phyloP scores from a whole-genome alignment of 1,140 invertebrate genomes.

The Drosophila suzukii region DNA sequence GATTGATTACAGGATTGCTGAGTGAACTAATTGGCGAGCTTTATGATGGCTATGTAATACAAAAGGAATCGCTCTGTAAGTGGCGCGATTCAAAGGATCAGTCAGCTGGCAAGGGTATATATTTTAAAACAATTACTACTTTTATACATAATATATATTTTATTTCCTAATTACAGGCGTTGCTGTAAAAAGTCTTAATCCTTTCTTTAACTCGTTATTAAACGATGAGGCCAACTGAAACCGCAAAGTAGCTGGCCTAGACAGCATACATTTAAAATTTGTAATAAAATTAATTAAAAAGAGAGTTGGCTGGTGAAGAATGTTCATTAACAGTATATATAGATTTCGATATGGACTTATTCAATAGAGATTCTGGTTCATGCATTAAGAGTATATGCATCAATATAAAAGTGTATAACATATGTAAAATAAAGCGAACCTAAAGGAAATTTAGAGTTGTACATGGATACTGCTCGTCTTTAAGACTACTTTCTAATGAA shows the following conservation, averaged over 20 bases:
- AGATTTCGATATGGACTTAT: conserved; percentile 44
- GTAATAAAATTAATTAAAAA: conserved; percentile 44
- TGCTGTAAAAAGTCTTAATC: conserved; percentile 81
- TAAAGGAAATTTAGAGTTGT: conserved; percentile 38
- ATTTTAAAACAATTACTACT: not conserved
- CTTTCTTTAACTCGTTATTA: conserved; percentile 75
- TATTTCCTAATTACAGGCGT: conserved; percentile 55
- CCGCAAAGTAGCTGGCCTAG: conserved; percentile 26
- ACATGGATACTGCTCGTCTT: conserved; percentile 11
- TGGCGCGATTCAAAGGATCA: conserved; percentile 83
- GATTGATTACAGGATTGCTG: conserved; percentile 57
- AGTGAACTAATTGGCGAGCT: conserved; percentile 77
- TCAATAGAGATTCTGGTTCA: conserved; percentile 19
- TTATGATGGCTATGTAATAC: conserved; percentile 75
- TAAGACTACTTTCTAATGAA: not conserved
- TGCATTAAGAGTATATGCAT: conserved; percentile 42
- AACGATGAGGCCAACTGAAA: conserved; percentile 73
- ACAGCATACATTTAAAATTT: conserved; percentile 48
- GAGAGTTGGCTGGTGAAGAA: conserved; percentile 32
- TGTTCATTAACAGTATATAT: conserved; percentile 45
- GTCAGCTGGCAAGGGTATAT: conserved; percentile 79
- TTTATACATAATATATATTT: not conserved
- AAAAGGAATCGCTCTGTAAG: conserved; percentile 75
- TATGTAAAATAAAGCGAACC: conserved; percentile 66
- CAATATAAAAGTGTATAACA: conserved; percentile 50